Evolutionary conservation across 2,113 vertebrate species (phyloP).

Genomic region (Pica pica): DNA sequence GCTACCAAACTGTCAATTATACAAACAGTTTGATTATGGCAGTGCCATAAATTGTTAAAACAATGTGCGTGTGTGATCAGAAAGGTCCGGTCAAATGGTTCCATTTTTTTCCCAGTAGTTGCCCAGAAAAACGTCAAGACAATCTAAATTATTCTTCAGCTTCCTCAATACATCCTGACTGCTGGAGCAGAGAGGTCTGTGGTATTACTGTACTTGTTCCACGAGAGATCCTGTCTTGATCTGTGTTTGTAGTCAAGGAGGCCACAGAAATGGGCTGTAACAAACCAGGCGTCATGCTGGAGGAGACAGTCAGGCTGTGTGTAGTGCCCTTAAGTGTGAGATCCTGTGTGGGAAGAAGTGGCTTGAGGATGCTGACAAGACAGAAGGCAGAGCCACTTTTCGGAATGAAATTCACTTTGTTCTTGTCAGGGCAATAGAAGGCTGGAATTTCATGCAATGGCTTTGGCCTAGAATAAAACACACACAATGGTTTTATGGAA

Average conservation of each 20-base stretch:
- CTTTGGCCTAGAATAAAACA: conserved; percentile 83
- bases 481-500: conserved; percentile 16
- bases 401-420: conserved; percentile 99
- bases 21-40: background rate
- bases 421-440: conserved; percentile 98
- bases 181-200: conserved; percentile 81
- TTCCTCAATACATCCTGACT: conserved; percentile 83
- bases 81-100: conserved; percentile 32
- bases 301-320: conserved; percentile 86
- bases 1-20: conserved; percentile 19
- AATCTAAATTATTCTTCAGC: conserved; percentile 80
- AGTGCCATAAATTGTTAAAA: conserved; percentile 17
- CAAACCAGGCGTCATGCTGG: conserved; percentile 79
- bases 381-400: conserved; percentile 99
- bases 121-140: background rate
- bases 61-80: background rate
- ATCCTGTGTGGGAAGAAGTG: conserved; percentile 90
- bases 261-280: conserved; percentile 79
- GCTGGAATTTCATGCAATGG: conserved; percentile 90
- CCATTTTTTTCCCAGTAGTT: background rate
- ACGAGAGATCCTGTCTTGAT: conserved; percentile 82
- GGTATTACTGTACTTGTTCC: conserved; percentile 83
- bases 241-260: conserved; percentile 76
- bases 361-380: conserved; percentile 99
- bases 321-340: conserved; percentile 84